A percentile compares a stretch with the other conserved stretches of the same genome.
Conservation (phyloP, 2,888 invertebrate species). For the Pseudolycoriella hygida region DNA sequence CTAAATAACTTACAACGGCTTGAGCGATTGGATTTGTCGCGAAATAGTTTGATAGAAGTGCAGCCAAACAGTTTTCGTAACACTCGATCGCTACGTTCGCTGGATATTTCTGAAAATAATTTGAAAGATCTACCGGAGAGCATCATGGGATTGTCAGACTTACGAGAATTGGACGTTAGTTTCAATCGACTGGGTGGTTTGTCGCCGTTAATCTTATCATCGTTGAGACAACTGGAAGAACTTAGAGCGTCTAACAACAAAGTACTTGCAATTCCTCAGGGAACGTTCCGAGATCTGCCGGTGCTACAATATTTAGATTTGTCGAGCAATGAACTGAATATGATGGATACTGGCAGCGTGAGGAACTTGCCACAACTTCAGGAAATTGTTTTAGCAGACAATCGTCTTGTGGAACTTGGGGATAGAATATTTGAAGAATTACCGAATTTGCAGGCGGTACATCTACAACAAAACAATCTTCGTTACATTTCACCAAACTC, state of each 20-base stretch:
- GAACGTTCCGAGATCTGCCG: constrained; percentile 52
- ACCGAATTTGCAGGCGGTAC: constrained; percentile 48
- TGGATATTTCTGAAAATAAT: constrained; percentile 64
- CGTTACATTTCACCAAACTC: constrained; percentile 53
- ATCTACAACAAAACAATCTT: constrained; percentile 64
- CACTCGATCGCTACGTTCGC: constrained; percentile 46
- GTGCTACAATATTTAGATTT: constrained; percentile 57
- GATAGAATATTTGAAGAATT: constrained; percentile 60
- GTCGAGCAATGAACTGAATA: constrained; percentile 61
- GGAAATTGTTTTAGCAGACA: constrained; percentile 50
- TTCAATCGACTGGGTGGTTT: constrained; percentile 56
- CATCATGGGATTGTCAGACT: constrained; percentile 44
- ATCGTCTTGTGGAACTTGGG: constrained; percentile 56
- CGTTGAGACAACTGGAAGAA: constrained; percentile 47
- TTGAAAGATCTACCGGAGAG: constrained; percentile 53
- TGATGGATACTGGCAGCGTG: constrained; percentile 55
- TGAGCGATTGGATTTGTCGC: constrained; percentile 52
- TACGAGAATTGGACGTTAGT: constrained; percentile 59
- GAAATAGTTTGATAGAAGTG: constrained; percentile 53
- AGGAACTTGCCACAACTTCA: constrained; percentile 48
- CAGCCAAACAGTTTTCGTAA: constrained; percentile 42
- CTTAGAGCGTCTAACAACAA: constrained; percentile 59
- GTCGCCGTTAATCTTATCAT: constrained; percentile 48
- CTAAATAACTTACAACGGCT: constrained; percentile 47
- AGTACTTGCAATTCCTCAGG: constrained; percentile 47